phyloP scores from a whole-genome alignment of 2,113 vertebrate genomes.

The Felis catus region F.catus_Fca126_mat1.0 CM031423.1:77723001-77723500 shows the following conservation, averaged over 20 bases:
- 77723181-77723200: not conserved
- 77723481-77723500: not conserved
- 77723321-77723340: not conserved
- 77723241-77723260: not conserved
- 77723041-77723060: no score
- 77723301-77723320: no score
- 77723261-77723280: not conserved
- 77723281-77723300: not conserved
- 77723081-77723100: not conserved
- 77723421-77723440: not conserved
- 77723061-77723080: accelerated
- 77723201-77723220: not conserved
- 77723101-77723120: not conserved
- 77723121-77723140: not conserved
- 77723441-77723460: not conserved
- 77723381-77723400: not conserved
- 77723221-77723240: not conserved
- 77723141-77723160: not conserved
- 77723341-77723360: not conserved
- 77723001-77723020: not conserved
- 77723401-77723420: not conserved
- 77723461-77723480: not conserved
- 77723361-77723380: not conserved
- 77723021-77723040: not conserved
- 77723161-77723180: not conserved